Percentiles rank a stretch among this genome's conserved stretches.
Evolutionary conservation across 2,797 vertebrate species (phyloP).

Genomic region (Amphiprion clarkii): DNA sequence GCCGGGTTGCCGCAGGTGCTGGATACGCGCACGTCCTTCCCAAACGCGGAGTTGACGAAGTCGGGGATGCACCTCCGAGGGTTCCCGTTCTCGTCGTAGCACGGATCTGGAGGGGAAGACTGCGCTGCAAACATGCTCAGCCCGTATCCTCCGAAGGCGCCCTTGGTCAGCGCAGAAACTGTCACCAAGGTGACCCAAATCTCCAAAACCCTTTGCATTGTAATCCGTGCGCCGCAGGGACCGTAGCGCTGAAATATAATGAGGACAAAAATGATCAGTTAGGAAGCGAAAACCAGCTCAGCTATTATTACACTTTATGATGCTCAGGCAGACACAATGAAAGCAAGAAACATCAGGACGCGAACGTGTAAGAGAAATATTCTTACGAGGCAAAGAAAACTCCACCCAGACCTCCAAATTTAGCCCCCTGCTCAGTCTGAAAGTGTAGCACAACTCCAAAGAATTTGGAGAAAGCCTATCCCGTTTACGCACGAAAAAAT

Average conservation of each 20-base stretch:
- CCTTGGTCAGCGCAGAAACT: constrained; percentile 85
- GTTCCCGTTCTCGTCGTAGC: constrained; percentile 96
- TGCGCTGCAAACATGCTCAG: constrained; percentile 95
- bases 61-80: constrained; percentile 98
- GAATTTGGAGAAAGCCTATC: constrained; percentile 60
- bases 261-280: constrained; percentile 15
- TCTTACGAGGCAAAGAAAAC: constrained; percentile 78
- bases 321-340: constrained; percentile 9
- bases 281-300: constrained; percentile 5
- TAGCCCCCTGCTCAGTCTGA: constrained; percentile 62
- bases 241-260: constrained; percentile 58
- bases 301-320: constrained; percentile 15
- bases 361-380: constrained; percentile 59
- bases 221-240: constrained; percentile 75
- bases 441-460: constrained; percentile 66
- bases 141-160: constrained; percentile 87
- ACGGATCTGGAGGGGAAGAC: constrained; percentile 95
- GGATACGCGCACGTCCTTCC: constrained; percentile 96
- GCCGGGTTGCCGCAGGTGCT: constrained; percentile 95
- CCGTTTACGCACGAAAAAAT: constrained; percentile 63
- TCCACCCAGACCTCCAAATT: constrained; percentile 78
- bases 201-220: constrained; percentile 87
- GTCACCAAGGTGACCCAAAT: constrained; percentile 89
- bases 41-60: constrained; percentile 98
- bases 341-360: constrained; percentile 2